Evolutionary conservation across 2,113 vertebrate species (phyloP), one percentile per base, ranked within the genome.

Genomic region (Trogon surrucura): DNA sequence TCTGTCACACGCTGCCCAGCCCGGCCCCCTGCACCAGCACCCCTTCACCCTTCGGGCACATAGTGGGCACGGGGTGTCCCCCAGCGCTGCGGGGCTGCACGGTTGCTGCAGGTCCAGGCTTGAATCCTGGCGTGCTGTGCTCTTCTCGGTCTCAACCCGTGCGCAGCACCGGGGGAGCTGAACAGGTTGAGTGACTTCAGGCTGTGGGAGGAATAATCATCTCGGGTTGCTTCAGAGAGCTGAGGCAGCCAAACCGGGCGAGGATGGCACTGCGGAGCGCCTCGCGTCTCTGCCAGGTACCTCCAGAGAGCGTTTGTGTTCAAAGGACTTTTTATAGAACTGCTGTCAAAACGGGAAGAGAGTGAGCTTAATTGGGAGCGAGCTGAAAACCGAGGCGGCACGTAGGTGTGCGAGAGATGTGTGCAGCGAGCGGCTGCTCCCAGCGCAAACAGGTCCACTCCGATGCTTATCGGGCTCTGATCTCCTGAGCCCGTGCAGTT

Each of bases 191-290:
- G 82, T 91, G 74, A 92, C 97, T 97, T 78, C 34, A 36, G 62
- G 74, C 91, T 47, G 95, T 88, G 93, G 97, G 96, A 95, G 97
- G 97, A 96, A 96, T 86, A 95, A 84, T 95, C 74, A 4, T 73
- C 53, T 11, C 25, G 75, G 73, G 62, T 71, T 92, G 80, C 74
- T 89, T 81, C 84, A 92, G 78, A 67, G 85, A 91, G 92, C 83
- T 20, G 47, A 82, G 86, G 70, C 95, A 62, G 93, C 75, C 90
- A 74, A 79, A 80, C 16, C 18, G 51, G 93, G 96, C 44, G 69
- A 71, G 92, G 89, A 82, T 60, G 94, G 89, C 80, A 72, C 29
- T 10, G 80, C 66, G 11, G 79, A 75, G 88, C 23, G 45, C 73
- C 90, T 74, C 16, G 8, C 32, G 8, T 38, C 90, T 25, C 80